Base-by-base conservation (phyloP, 92 coral and sea anemone species). In the Diadumene lineata region DNA sequence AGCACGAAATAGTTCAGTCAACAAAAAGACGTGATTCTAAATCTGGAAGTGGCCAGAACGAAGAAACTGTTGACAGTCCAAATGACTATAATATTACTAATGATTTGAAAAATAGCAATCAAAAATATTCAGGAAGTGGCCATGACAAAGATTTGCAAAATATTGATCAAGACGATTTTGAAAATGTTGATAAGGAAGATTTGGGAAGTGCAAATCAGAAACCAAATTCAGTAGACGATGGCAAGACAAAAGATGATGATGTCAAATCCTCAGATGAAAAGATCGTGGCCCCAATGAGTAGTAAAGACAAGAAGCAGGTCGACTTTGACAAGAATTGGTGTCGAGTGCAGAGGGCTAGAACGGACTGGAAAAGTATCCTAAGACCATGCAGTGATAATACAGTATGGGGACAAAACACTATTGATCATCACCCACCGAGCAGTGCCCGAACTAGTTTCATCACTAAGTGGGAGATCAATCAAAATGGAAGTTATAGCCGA, bases 401-500 rank as follows among this genome's bases (percentile, higher is more conserved):
- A 13, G 73, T 46, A 15, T 93, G 96, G 96, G 88, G 75, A 6
- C 4, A 63, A 18, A 68, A 38, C 10, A 8, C 55, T 33, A 29
- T n/a, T 15, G 33, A 70, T 31, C 22, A 46, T 31, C 69, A 32
- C 19, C 55, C 65, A 32, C 53, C 73, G 58, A 93, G 89, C 4
- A 78, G 88, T 57, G 88, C 96, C 0, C 34, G 43, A 25, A 84
- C 55, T 31, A 86, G 98, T 64, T 86, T 64, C 33, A 89, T 92
- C 21, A 60, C 83, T 22, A 43, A 46, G 25, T 87, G 94, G 94
- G 90, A 90, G 7, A 60, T 89, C 11, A 67, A 57, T 21, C 92
- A 85, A 1, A 90, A 86, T 0, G 98, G 98, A 0, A 87, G 88
- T 31, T 90, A 86, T 22, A 89, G 96, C 72, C 84, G 88, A 57